Evolutionary conservation across 2,888 invertebrate genomes (phyloP).

Genomic region (Xestoiulus laeticollis): DNA sequence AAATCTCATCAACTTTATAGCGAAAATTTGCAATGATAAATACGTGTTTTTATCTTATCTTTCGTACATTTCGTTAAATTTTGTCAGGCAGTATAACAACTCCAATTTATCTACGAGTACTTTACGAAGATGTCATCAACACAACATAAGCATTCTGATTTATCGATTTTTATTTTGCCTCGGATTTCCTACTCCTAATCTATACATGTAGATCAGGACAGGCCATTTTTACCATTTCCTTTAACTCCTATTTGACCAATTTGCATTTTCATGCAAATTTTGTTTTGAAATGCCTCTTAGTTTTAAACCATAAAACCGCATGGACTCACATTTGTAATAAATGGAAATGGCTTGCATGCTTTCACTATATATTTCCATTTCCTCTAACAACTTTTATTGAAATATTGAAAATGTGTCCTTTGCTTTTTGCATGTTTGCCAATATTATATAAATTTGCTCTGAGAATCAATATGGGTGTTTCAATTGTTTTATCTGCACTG

Average conservation of each 20-base stretch:
- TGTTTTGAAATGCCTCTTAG: too few relatives aligned
- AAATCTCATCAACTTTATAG: too few relatives aligned
- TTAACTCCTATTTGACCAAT: too few relatives aligned
- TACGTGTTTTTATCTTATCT: too few relatives aligned
- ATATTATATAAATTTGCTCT: too few relatives aligned
- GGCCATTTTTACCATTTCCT: too few relatives aligned
- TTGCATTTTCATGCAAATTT: not conserved
- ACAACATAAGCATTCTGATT: not conserved
- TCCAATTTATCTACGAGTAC: not conserved
- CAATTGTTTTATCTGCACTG: too few relatives aligned
- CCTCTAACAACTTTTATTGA: not conserved
- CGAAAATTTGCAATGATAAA: too few relatives aligned
- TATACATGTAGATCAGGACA: too few relatives aligned
- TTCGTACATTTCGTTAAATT: not conserved
- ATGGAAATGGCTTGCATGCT: not conserved
- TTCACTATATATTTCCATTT: not conserved
- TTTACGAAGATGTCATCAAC: not conserved
- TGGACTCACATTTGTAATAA: not conserved
- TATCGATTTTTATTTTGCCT: not conserved
- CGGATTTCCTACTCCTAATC: too few relatives aligned
- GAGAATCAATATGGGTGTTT: too few relatives aligned
- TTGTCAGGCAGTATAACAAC: not conserved
- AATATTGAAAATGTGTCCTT: not conserved
- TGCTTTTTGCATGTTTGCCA: too few relatives aligned
- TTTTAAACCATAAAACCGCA: not conserved